Conservation (phyloP, 2,113 vertebrate species). For the Tyrannus savana region DNA sequence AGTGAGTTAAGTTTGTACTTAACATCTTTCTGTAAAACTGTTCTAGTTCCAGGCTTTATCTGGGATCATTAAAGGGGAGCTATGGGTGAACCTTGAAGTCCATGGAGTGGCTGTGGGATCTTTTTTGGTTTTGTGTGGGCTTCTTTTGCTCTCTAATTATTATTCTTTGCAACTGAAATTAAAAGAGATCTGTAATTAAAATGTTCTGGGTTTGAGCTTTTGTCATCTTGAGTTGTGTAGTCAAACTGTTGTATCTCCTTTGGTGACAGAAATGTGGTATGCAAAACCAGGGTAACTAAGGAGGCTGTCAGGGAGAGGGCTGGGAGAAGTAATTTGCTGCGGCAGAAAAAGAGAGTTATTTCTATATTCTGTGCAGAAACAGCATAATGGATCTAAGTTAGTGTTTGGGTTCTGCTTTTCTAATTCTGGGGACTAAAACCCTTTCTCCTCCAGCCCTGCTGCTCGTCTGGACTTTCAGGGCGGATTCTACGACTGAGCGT, state of each 20-base stretch:
- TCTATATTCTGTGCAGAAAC: neutral
- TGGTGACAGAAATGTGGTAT: neutral
- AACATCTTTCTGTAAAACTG: neutral
- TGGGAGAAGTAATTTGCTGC: neutral
- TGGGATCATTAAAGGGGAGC: neutral
- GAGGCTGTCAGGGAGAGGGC: neutral
- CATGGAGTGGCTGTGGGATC: neutral
- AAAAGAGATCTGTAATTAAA: constrained; percentile 29
- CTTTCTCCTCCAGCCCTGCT: neutral
- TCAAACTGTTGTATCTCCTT: neutral
- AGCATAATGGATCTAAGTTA: neutral
- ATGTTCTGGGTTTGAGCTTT: neutral
- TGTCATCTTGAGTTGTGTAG: neutral
- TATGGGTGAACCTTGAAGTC: neutral
- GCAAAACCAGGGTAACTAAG: neutral
- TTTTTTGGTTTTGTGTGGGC: neutral
- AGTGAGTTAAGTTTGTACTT: neutral
- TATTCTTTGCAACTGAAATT: constrained; percentile 20
- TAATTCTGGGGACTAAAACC: neutral
- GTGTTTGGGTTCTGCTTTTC: neutral
- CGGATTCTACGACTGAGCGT: neutral
- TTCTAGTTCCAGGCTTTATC: neutral
- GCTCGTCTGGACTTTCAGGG: neutral
- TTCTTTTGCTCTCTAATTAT: neutral
- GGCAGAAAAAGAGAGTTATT: neutral